These are phyloP conservation scores for Philhelius pedissequus DNA, from an alignment of 2,888 invertebrate genomes.

Conservation along the genomic window DNA sequence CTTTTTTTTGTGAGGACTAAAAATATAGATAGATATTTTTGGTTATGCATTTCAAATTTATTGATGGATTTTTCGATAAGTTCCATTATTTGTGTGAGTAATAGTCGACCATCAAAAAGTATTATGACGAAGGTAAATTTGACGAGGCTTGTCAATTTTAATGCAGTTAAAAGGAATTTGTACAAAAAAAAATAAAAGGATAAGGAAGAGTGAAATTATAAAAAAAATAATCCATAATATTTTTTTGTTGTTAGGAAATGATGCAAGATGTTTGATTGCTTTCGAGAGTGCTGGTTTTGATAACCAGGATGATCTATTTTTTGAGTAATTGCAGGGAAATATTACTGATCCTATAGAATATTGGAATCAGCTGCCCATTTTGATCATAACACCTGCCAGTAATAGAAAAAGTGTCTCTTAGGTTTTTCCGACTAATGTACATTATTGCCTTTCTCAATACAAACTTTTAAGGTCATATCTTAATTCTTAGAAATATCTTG, in stretches of 20 bases:
- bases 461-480: too few species aligned
- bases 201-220: not conserved
- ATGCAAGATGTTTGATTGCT: not conserved
- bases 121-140: constrained; percentile 34
- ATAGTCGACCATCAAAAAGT: constrained; percentile 26
- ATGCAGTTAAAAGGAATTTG: constrained; percentile 15
- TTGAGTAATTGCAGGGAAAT: not conserved
- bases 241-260: not conserved
- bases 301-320: not conserved
- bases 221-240: not conserved
- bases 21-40: not conserved
- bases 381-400: not conserved
- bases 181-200: not conserved
- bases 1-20: constrained; percentile 5
- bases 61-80: constrained; percentile 34
- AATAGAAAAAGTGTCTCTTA: not conserved
- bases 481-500: too few species aligned
- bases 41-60: constrained; percentile 24
- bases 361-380: not conserved
- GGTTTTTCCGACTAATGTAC: too few species aligned
- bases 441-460: too few species aligned
- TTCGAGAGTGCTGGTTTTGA: not conserved
- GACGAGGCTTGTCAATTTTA: constrained; percentile 41
- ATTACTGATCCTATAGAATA: not conserved
- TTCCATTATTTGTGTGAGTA: not conserved